Conservation (phyloP, 2,113 vertebrate species). For the Callipepla californica region DNA sequence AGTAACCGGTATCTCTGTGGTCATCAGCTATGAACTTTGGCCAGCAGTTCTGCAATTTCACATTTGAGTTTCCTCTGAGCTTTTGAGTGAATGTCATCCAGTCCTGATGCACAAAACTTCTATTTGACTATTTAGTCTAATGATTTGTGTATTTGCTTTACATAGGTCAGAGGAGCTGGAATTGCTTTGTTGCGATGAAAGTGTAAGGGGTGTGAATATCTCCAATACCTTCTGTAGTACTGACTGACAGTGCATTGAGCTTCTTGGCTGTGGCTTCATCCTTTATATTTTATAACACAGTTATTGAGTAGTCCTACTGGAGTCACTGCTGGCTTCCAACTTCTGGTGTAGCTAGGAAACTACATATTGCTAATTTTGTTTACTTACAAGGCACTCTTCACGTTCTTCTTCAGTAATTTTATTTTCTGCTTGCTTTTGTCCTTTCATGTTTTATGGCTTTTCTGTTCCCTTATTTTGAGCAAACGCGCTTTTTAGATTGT, state of each 20-base stretch:
- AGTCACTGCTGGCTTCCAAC: neutral
- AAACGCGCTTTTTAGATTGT: neutral
- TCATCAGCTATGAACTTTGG: neutral
- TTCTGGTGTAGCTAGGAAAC: neutral
- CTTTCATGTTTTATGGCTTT: neutral
- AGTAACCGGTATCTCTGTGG: neutral
- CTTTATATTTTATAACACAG: accelerated
- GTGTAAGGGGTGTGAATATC: neutral
- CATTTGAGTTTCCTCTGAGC: neutral
- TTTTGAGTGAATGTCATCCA: neutral
- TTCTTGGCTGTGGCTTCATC: neutral
- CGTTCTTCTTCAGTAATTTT: neutral
- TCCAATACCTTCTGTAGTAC: neutral
- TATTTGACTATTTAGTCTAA: neutral
- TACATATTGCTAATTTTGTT: neutral
- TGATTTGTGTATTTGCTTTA: neutral
- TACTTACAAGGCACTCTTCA: neutral
- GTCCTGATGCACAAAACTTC: neutral
- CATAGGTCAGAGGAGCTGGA: neutral
- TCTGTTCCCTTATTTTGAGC: neutral
- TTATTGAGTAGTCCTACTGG: neutral
- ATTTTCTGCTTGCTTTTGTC: neutral
- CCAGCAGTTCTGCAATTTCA: neutral
- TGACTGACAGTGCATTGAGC: neutral
- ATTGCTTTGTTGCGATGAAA: accelerated